Base-by-base conservation (phyloP, 2,888 invertebrate species). In the Toxonevra muliebris region DNA sequence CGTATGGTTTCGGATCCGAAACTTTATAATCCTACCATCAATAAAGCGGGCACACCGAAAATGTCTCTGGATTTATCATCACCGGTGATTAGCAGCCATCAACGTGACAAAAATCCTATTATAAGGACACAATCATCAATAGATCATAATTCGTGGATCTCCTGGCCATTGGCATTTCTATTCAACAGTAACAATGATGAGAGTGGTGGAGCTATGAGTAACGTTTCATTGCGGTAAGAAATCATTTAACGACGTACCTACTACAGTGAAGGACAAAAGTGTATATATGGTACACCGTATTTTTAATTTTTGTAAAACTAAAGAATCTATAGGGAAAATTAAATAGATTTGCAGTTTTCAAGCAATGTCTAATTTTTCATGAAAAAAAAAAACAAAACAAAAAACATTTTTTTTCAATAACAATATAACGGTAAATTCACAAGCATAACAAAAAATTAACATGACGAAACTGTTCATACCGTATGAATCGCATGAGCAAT, bases 1-100 rank as follows among this genome's bases (percentile, higher is more conserved):
- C 93, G 97, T 61, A 97, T 97, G 97, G 97, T 96, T 72, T 95
- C 95, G 84, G 97, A 97, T 88, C 97, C 97, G 2, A 97, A 97
- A 86, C 93, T 97, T 79, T 96, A 96, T 88, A 95, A 96, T 87
- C 95, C 96, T 43, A 93, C 94, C 70, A 95, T 96, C 79, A 92
- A 91, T 82, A 92, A 92, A 85, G 89, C 91, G 0, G 88, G 91
- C 60, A 89, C 92, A 60, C 89, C 90, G 1, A 81, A 85, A 69
- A 65, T 84, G 41, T 86, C 86, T 9, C 69, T 81, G 65, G 85
- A 86, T 68, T 74, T 82, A 65, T 75, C 79, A 17, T 82, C 85
- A 43, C 85, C 86, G n/a, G 81, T 82, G 20, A 70, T 80, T 12
- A 79, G 73, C 64, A 76, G 75, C 9, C 41, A 15, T 17, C 61